Evolutionary conservation across 2,797 vertebrate species (phyloP).

Genomic region (Semotilus atromaculatus): DNA sequence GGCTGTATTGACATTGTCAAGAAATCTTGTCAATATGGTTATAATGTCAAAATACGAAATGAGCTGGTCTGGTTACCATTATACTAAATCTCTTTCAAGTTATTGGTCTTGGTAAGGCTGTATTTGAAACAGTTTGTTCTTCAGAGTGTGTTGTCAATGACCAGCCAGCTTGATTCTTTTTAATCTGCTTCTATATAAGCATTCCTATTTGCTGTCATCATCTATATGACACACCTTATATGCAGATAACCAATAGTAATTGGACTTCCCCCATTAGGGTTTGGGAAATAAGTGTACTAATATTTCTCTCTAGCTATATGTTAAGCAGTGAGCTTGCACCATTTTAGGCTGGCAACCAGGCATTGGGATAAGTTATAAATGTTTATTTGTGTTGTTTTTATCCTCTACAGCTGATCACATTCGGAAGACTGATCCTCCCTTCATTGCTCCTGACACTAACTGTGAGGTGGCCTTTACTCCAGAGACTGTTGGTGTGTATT

Average conservation of each 20-base stretch:
- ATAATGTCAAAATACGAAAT: no score
- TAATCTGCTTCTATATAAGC: neutral
- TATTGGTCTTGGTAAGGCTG: neutral
- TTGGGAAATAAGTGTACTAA: neutral
- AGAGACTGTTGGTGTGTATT: neutral
- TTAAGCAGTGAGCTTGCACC: neutral
- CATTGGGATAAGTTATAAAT: conserved; percentile 1
- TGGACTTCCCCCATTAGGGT: neutral
- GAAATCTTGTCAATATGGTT: no score
- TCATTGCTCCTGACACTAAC: conserved; percentile 10
- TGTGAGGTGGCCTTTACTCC: conserved; percentile 14
- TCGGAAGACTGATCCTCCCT: conserved; percentile 9
- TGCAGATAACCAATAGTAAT: neutral
- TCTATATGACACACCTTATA: neutral
- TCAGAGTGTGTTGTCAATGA: neutral
- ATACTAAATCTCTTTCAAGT: no score
- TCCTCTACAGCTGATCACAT: conserved; percentile 14
- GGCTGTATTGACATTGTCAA: no score
- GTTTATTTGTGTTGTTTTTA: neutral
- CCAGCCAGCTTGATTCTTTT: neutral
- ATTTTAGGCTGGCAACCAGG: neutral
- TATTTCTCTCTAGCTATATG: neutral
- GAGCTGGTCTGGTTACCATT: no score
- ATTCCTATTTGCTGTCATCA: conserved; percentile 9
- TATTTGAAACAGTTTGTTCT: neutral